Evolutionary conservation across 2,888 invertebrate species (phyloP), one percentile per base, ranked within the genome.

Genomic region (Notodonta dromedarius): DNA sequence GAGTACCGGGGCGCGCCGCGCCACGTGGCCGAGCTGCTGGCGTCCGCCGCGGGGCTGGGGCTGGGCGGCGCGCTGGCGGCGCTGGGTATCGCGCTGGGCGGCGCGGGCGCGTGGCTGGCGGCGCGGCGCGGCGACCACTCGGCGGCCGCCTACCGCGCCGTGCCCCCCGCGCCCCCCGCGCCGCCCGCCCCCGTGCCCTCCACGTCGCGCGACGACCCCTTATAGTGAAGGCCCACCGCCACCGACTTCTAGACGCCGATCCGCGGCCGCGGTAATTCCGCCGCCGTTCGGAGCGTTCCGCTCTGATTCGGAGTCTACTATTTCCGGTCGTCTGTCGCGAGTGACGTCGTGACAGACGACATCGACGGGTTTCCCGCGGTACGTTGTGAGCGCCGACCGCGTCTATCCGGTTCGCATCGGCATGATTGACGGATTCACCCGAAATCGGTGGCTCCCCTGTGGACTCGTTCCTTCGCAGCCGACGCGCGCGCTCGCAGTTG

Each of bases 171-270:
- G 59, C 65, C 57, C 57, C 39, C 55, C 39, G 55, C 62, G 65
- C 73, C 71, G 67, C 74, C 54, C 32, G 53, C 62, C 60, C 55
- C 64, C 67, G 73, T 71, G 68, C 74, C 83, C 61, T 71, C 80
- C 71, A 68, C 84, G 58, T 72, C 79, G 61, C 83, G 78, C 66
- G 85, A 84, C 79, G 75, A 78, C 73, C 83, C 85, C 70, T 91
- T 91, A 91, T 91, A 91, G 91, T 89, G 89, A 82, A 81, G 73
- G 79, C 77, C 77, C 61, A 42, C 61, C 68, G 71, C 77, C 77
- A 78, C 82, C 70, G 80, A 83, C 78, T 81, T 78, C 76, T 76
- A 67, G 66, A 65, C 70, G 70, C 69, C 57, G 66, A 56, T 59
- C 54, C 55, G 40, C 51, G 32, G 39, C 40, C 53, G 54, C 50